Evolutionary conservation across 2,888 invertebrate species (phyloP).

Genomic region (Meganola albula): DNA sequence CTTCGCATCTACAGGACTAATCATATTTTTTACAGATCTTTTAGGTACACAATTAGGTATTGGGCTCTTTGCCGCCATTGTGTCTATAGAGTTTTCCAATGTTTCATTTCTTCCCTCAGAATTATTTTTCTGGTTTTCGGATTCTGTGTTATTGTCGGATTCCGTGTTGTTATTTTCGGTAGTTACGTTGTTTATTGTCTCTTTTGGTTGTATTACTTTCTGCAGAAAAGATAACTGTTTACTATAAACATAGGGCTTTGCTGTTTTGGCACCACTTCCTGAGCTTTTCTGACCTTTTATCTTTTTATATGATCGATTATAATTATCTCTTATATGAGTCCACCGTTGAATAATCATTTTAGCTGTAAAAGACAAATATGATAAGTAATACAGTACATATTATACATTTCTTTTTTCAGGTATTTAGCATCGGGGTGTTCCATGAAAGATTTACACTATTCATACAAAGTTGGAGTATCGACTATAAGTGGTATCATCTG

Average conservation of each 20-base stretch:
- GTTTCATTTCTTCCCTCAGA: constrained; percentile 14
- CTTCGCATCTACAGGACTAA: constrained; percentile 16
- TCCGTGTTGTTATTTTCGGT: constrained; percentile 13
- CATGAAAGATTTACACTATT: constrained; percentile 26
- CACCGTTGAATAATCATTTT: constrained; percentile 22
- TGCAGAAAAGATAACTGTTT: constrained; percentile 26
- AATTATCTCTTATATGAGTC: constrained; percentile 31
- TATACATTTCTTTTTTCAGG: constrained; percentile 16
- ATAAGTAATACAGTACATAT: constrained; percentile 5
- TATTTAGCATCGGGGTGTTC: constrained; percentile 24
- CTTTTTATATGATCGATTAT: constrained; percentile 28
- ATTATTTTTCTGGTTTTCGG: constrained; percentile 15
- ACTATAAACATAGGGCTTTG: constrained; percentile 24
- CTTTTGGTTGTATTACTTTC: constrained; percentile 22
- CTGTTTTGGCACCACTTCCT: constrained; percentile 23
- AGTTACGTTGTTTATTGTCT: constrained; percentile 3
- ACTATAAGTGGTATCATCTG: constrained; percentile 27
- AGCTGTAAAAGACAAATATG: constrained; percentile 10
- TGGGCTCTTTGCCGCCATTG: constrained; percentile 13
- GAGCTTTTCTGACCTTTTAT: constrained; percentile 22
- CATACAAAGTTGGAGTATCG: constrained; percentile 27
- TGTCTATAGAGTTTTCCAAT: constrained; percentile 12
- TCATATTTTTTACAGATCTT: constrained; percentile 10
- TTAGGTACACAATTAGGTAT: constrained; percentile 8
- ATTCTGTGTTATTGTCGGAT: constrained; percentile 9